Evolutionary conservation across 2,888 invertebrate species (phyloP).

Genomic region (Adelphocoris suturalis): DNA sequence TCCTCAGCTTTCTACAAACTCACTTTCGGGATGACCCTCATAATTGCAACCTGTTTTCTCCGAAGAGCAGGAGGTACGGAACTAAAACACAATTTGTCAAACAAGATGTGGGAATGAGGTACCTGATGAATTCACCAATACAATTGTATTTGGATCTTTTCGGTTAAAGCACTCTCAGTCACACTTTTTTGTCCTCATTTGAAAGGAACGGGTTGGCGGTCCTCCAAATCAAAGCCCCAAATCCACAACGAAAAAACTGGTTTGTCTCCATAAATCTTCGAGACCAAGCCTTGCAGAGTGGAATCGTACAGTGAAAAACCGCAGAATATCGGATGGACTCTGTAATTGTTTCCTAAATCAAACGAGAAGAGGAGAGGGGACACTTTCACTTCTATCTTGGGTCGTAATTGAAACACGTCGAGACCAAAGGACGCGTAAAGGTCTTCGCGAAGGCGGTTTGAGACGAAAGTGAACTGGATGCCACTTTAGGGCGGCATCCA

Average conservation of each 20-base stretch:
- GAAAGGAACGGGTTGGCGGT: background rate
- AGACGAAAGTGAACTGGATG: conserved; percentile 26
- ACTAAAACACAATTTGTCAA: too few species aligned
- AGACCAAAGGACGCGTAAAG: conserved; percentile 39
- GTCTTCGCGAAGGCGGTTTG: background rate
- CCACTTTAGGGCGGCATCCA: conserved; percentile 8
- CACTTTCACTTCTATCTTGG: conserved; percentile 49
- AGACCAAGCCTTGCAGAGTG: too few species aligned
- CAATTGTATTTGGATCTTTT: too few species aligned
- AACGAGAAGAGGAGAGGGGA: background rate
- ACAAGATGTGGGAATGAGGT: too few species aligned
- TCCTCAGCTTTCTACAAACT: too few species aligned
- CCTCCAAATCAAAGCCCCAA: background rate
- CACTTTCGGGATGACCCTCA: too few species aligned
- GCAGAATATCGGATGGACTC: background rate
- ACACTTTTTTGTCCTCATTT: background rate
- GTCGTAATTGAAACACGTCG: background rate
- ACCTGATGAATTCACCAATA: too few species aligned
- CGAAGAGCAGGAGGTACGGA: too few species aligned
- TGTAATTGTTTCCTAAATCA: conserved; percentile 57
- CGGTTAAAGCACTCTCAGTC: too few species aligned
- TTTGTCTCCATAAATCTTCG: background rate
- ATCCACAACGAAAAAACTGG: background rate
- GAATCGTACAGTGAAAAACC: background rate
- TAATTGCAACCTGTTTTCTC: too few species aligned